Evolutionary conservation across 2,797 vertebrate species (phyloP).

Genomic region (Amniataba percoides): DNA sequence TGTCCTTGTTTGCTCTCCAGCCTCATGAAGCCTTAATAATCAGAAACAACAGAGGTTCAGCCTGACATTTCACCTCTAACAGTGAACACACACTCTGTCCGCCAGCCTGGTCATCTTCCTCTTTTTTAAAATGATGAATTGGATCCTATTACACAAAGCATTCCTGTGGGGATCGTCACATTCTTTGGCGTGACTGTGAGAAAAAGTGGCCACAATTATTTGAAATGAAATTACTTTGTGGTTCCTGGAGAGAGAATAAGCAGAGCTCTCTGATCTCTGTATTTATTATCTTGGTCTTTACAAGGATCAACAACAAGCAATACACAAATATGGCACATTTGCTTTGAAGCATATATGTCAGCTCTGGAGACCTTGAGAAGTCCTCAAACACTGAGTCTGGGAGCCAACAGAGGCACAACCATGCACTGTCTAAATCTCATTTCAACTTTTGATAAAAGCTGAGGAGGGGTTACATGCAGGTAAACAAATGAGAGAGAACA

Average conservation of each 20-base stretch:
- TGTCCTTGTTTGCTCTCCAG: conserved; percentile 36
- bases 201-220: conserved; percentile 51
- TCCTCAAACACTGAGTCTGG: conserved; percentile 10
- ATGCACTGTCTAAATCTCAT: conserved; percentile 31
- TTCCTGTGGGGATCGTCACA: conserved; percentile 45
- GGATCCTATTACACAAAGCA: conserved; percentile 24
- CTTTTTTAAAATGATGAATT: conserved; percentile 1
- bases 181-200: conserved; percentile 30
- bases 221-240: conserved; percentile 58
- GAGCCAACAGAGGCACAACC: not conserved
- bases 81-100: conserved; percentile 17
- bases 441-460: conserved; percentile 52
- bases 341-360: conserved; percentile 10
- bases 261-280: conserved; percentile 16
- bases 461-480: conserved; percentile 45
- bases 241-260: conserved; percentile 36
- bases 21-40: conserved; percentile 30
- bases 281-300: conserved; percentile 20
- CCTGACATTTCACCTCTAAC: conserved; percentile 17
- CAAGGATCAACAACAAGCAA: conserved; percentile 37
- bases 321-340: not conserved
- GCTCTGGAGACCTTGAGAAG: conserved; percentile 12
- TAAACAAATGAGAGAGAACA: conserved; percentile 56
- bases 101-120: not conserved
- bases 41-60: conserved; percentile 27